Conservation (phyloP, 1,140 invertebrate species). For the Ladona fulva region DNA sequence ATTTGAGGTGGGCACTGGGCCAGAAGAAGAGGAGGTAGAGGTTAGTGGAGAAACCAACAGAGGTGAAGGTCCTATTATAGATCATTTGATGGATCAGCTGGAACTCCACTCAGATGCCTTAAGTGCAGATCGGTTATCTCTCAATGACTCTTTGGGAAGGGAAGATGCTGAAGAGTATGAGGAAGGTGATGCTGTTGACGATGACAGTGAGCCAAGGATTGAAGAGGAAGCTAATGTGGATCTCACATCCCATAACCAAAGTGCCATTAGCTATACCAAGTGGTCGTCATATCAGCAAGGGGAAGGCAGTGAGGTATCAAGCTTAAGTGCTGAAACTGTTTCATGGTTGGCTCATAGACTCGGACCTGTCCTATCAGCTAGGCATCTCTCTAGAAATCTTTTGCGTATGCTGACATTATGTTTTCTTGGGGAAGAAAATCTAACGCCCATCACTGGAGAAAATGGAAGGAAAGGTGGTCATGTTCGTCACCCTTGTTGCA, state of each 20-base stretch:
- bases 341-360: slow-evolving; percentile 86
- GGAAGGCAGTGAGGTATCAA: slow-evolving; percentile 49
- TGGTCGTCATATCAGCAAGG: background rate
- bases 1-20: slow-evolving; percentile 45
- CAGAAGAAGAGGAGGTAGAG: slow-evolving; percentile 40
- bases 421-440: slow-evolving; percentile 78
- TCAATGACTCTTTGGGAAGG: slow-evolving; percentile 36
- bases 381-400: slow-evolving; percentile 82
- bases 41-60: background rate
- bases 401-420: slow-evolving; percentile 88
- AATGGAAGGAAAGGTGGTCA: slow-evolving; percentile 7
- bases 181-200: slow-evolving; percentile 31
- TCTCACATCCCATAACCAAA: background rate
- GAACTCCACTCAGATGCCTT: slow-evolving; percentile 26
- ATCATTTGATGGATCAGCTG: slow-evolving; percentile 36
- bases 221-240: slow-evolving; percentile 12
- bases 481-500: background rate
- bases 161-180: slow-evolving; percentile 37
- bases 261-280: background rate
- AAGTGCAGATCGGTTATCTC: slow-evolving; percentile 27
- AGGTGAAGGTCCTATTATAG: slow-evolving; percentile 19
- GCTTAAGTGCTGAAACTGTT: slow-evolving; percentile 83
- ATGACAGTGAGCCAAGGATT: slow-evolving; percentile 25
- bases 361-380: slow-evolving; percentile 88
- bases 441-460: slow-evolving; percentile 36